These are phyloP conservation scores for Augochlorella aurata DNA, from an alignment of 2,888 invertebrate species.

Conservation along the genomic window DNA sequence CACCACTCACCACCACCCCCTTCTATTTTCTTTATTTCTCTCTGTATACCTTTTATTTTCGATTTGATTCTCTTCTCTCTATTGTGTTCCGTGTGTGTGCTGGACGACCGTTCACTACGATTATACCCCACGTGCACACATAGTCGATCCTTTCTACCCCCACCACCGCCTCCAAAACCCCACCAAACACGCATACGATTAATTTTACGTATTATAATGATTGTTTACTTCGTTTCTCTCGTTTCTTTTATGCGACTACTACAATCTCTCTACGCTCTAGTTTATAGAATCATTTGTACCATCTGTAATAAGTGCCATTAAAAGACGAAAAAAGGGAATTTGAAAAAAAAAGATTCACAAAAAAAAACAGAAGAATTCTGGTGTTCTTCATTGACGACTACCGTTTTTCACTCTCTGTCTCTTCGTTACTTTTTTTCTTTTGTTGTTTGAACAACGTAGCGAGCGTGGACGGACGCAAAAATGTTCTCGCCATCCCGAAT, in stretches of 20 bases:
- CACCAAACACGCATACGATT: background rate
- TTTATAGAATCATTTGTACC: constrained; percentile 81
- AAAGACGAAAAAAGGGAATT: constrained; percentile 69
- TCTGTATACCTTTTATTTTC: background rate
- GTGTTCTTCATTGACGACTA: constrained; percentile 69
- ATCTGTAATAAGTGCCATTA: constrained; percentile 80
- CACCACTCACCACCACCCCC: background rate
- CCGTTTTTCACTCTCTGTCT: background rate
- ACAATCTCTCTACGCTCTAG: constrained; percentile 65
- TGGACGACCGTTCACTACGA: too few relatives aligned
- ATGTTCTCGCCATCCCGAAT: constrained; percentile 29
- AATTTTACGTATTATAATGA: constrained; percentile 26
- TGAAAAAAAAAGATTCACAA: constrained; percentile 53
- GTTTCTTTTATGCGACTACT: constrained; percentile 67
- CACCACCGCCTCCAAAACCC: background rate
- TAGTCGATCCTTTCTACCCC: background rate
- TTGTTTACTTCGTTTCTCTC: constrained; percentile 47
- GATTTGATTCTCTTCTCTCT: background rate
- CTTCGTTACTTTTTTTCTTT: background rate
- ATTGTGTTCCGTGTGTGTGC: too few relatives aligned
- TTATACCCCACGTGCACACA: too few relatives aligned
- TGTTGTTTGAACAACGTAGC: too few relatives aligned
- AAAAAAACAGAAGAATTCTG: constrained; percentile 55
- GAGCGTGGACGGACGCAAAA: constrained; percentile 45
- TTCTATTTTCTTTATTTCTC: constrained; percentile 22